Conservation (phyloP, 2,797 vertebrate species). For the Philypnodon macrostomus region DNA sequence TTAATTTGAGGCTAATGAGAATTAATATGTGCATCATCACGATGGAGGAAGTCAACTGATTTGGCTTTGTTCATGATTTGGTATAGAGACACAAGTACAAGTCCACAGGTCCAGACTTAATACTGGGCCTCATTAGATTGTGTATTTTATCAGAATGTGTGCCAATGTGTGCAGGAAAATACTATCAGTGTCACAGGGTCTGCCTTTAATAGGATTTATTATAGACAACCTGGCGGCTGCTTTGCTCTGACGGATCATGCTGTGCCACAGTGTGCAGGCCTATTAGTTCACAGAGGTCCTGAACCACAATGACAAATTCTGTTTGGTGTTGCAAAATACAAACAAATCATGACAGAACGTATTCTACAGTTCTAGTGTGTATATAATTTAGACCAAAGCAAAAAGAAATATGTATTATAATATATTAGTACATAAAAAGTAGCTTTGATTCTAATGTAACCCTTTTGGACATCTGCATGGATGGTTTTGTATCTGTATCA, state of each 20-base stretch:
- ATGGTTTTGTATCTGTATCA: too few species aligned
- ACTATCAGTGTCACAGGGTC: slow-evolving; percentile 48
- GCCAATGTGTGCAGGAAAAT: slow-evolving; percentile 63
- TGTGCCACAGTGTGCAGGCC: slow-evolving; percentile 27
- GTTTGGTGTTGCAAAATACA: slow-evolving; percentile 33
- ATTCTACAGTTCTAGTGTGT: slow-evolving; percentile 7
- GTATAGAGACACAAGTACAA: slow-evolving; percentile 13
- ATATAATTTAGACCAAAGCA: slow-evolving; percentile 9
- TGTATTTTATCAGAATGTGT: slow-evolving; percentile 66
- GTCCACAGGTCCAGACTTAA: slow-evolving; percentile 31
- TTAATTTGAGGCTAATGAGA: slow-evolving; percentile 76
- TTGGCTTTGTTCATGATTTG: slow-evolving; percentile 35
- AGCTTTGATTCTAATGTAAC: too few species aligned
- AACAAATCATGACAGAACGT: slow-evolving; percentile 29
- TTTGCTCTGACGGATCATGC: slow-evolving; percentile 49
- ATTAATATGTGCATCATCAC: slow-evolving; percentile 71
- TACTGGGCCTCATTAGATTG: slow-evolving; percentile 61
- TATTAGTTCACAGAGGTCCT: slow-evolving; percentile 31
- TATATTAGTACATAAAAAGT: not conserved
- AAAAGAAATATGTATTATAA: slow-evolving; percentile 17
- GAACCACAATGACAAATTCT: slow-evolving; percentile 32
- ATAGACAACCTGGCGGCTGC: slow-evolving; percentile 52
- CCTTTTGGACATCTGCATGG: not conserved
- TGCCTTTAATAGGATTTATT: slow-evolving; percentile 63
- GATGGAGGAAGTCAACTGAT: slow-evolving; percentile 51